Evolutionary conservation across 2,797 vertebrate species (phyloP).

Genomic region (Melanotaenia maccullochi): DNA sequence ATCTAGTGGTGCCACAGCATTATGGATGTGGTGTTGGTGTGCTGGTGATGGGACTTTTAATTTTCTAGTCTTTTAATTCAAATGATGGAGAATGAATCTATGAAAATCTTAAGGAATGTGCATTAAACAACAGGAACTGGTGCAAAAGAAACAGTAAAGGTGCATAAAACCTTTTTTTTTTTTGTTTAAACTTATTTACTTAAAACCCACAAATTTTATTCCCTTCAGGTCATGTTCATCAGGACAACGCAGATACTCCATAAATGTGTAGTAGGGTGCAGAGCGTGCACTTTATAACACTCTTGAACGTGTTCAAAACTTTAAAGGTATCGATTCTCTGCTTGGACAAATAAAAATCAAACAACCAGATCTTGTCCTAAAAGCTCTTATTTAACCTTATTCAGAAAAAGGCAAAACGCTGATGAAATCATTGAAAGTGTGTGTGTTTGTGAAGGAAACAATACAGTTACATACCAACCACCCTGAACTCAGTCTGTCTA

Average conservation of each 20-base stretch:
- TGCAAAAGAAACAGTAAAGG: background rate
- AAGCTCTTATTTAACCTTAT: too few relatives aligned
- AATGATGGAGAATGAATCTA: background rate
- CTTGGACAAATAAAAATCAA: too few relatives aligned
- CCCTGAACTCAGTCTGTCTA: constrained; percentile 21
- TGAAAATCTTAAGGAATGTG: background rate
- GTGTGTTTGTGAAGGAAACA: background rate
- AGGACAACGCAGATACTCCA: background rate
- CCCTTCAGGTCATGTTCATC: background rate
- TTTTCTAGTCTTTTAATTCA: background rate
- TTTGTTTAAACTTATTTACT: background rate
- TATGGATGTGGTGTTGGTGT: too few relatives aligned
- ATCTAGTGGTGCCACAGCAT: background rate
- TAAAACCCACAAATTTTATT: background rate
- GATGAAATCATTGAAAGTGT: background rate
- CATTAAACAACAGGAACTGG: background rate
- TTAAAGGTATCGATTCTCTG: too few relatives aligned
- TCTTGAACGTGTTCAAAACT: background rate
- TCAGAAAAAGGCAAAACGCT: background rate
- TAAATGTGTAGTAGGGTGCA: background rate
- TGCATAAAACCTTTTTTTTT: background rate
- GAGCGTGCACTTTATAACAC: background rate
- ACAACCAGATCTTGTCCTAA: too few relatives aligned
- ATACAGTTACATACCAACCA: constrained; percentile 17
- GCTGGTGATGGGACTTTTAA: too few relatives aligned